Evolutionary conservation across 1,140 invertebrate species (phyloP), one percentile per base, ranked within the genome.

Genomic region (Pararge aegeria): DNA sequence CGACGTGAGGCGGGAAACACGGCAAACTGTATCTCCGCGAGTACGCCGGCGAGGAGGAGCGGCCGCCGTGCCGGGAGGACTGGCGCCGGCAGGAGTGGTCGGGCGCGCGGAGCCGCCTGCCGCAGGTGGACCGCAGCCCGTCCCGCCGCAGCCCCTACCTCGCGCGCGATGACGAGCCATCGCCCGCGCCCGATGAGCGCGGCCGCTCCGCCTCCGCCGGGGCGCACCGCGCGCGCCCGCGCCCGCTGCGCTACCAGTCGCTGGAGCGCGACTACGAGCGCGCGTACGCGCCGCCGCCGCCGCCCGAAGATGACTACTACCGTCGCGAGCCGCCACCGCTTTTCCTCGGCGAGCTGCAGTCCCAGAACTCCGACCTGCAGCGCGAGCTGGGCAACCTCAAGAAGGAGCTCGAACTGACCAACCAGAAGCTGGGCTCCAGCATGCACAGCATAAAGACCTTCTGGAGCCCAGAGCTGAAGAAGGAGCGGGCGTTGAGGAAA

Each of bases 361-460:
- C 96, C 73, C 97, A 98, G 91, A 97, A 99, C 85, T 95, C 95
- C 68, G 98, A 99, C 83, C 92, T 99, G 59, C 97, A 99, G 81
- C 93, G 96, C n/a, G 98, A 99, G 89, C 94, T 99, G 77, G 96
- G 95, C n/a, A 97, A 97, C 84, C 92, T 99, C 38, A 98, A 99
- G 89, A 97, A 98, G 79, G 98, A 99, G 80, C 93, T 99, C 68
- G 98, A 99, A 90, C 91, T 98, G 64, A 98, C 97, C 58, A 99
- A 99, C 90, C 98, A 99, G 90, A 99, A 99, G 89, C 92, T 99
- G 62, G 97, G 97, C 78, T 99, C 98, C 77, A 98, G 96, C 75
- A 99, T 99, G 98, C 98, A 99, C 90, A 98, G 97, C 89, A 99
- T 99, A 82, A 99, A 99, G 91, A 99, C 98, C 9, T 99, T 99